These are phyloP conservation scores for Andrena marginata DNA, from an alignment of 2,888 invertebrate genomes.

Conservation along the genomic window DNA sequence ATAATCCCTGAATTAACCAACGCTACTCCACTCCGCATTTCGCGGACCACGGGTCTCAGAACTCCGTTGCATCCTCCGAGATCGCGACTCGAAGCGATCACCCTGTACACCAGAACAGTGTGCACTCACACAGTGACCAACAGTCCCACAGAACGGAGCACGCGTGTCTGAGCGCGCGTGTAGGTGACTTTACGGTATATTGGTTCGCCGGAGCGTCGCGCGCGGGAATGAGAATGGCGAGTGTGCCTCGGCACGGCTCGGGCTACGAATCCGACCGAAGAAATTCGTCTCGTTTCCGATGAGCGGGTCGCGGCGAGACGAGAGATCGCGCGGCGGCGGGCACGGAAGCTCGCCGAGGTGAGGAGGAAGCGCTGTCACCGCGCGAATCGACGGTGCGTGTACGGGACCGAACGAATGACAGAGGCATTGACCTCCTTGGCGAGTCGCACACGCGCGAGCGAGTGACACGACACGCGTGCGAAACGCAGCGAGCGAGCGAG, in stretches of 20 bases:
- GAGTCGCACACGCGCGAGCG: slow-evolving; percentile 56
- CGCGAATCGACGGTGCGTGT: slow-evolving; percentile 11
- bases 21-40: neutral
- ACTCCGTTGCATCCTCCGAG: neutral
- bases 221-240: slow-evolving; percentile 17
- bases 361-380: slow-evolving; percentile 38
- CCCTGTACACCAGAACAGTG: neutral
- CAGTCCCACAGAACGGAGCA: neutral
- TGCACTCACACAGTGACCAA: neutral
- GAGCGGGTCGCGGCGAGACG: neutral
- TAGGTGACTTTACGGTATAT: slow-evolving; percentile 46
- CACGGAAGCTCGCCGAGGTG: slow-evolving; percentile 27
- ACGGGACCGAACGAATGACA: slow-evolving; percentile 67
- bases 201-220: slow-evolving; percentile 12
- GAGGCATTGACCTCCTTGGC: slow-evolving; percentile 80
- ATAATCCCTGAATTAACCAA: no score
- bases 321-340: neutral
- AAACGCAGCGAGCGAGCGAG: slow-evolving; percentile 19
- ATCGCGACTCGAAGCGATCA: slow-evolving; percentile 37
- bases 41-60: neutral
- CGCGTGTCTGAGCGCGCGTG: slow-evolving; percentile 1
- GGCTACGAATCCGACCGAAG: slow-evolving; percentile 26
- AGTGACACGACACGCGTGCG: slow-evolving; percentile 35
- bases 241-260: slow-evolving; percentile 4
- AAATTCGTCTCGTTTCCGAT: slow-evolving; percentile 31